Base-by-base conservation (phyloP, 2,888 invertebrate genomes). In the Lacanobia wlatinum region DNA sequence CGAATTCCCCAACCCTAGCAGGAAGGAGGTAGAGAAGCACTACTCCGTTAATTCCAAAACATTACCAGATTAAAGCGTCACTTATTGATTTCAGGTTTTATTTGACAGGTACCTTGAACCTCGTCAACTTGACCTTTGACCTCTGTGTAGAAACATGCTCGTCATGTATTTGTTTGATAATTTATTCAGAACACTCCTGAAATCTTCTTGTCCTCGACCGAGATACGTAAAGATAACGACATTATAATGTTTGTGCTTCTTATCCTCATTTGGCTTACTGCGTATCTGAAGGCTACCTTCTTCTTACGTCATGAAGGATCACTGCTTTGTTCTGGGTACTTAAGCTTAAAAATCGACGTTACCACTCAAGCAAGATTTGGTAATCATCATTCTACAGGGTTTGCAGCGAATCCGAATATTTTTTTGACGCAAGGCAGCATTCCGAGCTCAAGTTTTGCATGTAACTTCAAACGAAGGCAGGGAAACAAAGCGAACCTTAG, bases 401-500 rank as follows among this genome's bases (percentile, higher is more conserved):
- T n/a, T 6, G 14, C 28, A 38, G 7, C 21, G n/a, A 60, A 60
- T 16, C 9, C 7, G 16, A 60, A 28, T n/a, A 43, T 34, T 66
- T 59, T 23, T 38, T 18, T 34, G 55, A 18, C 53, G 2, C 53
- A 55, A 48, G 16, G 7, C n/a, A 50, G 46, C 46, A 23, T 4
- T 59, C 28, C 4, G 23, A 46, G 10, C 9, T 38, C 4, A 18
- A 55, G 34, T 59, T 53, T 28, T 55, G 10, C 58, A 48, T 55
- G 43, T 56, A 34, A 58, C 12, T 55, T 28, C 3, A 56, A 38
- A 43, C 21, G 28, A 46, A 50, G 53, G 28, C 5, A 53, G 56
- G 62, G n/a, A 67, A 69, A 69, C 63, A 61, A 77, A 59, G 69
- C 52, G 28, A 62, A 58, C 52, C 43, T 52, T 73, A 74, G 63